phyloP scores from a whole-genome alignment of 2,888 invertebrate species.

The Diabrotica balteata region DNA sequence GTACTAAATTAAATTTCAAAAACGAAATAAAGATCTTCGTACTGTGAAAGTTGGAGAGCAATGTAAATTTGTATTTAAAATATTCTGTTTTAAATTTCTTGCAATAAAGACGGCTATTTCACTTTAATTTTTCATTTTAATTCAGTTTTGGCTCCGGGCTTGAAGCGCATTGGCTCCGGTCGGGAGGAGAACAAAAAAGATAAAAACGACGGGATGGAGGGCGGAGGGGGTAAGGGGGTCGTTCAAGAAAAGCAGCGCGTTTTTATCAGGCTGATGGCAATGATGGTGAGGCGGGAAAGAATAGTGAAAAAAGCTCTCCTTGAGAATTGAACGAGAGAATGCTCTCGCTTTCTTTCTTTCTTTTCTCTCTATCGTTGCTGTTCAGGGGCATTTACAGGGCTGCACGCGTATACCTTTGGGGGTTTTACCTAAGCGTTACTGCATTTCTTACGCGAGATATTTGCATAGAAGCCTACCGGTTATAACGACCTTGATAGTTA shows the following conservation, averaged over 20 bases:
- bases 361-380: conserved; percentile 20
- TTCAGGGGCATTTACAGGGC: conserved; percentile 19
- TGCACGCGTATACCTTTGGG: not conserved
- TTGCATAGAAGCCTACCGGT: too few species aligned
- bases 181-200: conserved; percentile 23
- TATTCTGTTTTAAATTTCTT: conserved; percentile 55
- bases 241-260: conserved; percentile 44
- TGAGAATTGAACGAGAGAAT: conserved; percentile 31
- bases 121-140: conserved; percentile 57
- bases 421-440: too few species aligned
- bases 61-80: conserved; percentile 52
- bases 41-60: conserved; percentile 39
- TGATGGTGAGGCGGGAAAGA: conserved; percentile 35
- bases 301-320: conserved; percentile 43
- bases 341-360: conserved; percentile 26
- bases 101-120: conserved; percentile 56
- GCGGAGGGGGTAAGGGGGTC: conserved; percentile 22
- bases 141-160: conserved; percentile 50
- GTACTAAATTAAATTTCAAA: conserved; percentile 36
- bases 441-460: too few species aligned
- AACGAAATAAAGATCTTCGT: conserved; percentile 32
- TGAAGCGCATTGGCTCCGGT: conserved; percentile 35
- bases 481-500: too few species aligned
- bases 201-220: conserved; percentile 2
- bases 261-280: conserved; percentile 36